Evolutionary conservation across 2,113 vertebrate genomes (phyloP).

Genomic region (Protobothrops mucrosquamatus): DNA sequence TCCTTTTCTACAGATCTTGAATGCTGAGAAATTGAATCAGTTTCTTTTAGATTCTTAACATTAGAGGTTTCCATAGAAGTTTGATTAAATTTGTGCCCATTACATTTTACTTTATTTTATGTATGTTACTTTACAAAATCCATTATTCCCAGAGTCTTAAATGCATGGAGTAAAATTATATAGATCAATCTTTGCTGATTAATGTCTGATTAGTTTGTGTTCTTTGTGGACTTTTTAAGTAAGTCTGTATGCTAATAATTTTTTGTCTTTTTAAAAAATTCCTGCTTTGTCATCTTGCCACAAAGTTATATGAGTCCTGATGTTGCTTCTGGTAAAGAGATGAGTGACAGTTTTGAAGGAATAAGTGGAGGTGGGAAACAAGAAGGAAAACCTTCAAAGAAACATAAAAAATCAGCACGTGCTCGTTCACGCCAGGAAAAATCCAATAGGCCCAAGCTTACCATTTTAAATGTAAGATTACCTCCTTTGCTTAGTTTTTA

Average conservation of each 20-base stretch:
- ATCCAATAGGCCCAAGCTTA: slow-evolving; percentile 90
- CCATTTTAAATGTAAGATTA: slow-evolving; percentile 86
- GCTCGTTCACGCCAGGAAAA: slow-evolving; percentile 92
- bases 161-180: neutral
- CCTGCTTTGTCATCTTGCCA: neutral
- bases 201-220: neutral
- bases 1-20: neutral
- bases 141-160: neutral
- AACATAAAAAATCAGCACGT: slow-evolving; percentile 89
- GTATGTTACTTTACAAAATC: neutral
- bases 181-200: neutral
- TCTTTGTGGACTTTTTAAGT: neutral
- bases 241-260: neutral
- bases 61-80: neutral
- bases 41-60: neutral
- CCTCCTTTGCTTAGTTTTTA: neutral
- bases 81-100: neutral
- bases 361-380: slow-evolving; percentile 77
- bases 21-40: neutral
- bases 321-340: slow-evolving; percentile 86
- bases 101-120: neutral
- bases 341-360: slow-evolving; percentile 90
- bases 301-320: slow-evolving; percentile 80
- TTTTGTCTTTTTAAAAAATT: neutral
- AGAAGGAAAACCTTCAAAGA: slow-evolving; percentile 84